phyloP scores from a whole-genome alignment of 2,797 vertebrate genomes.

The Craterocephalus amniculus region DNA sequence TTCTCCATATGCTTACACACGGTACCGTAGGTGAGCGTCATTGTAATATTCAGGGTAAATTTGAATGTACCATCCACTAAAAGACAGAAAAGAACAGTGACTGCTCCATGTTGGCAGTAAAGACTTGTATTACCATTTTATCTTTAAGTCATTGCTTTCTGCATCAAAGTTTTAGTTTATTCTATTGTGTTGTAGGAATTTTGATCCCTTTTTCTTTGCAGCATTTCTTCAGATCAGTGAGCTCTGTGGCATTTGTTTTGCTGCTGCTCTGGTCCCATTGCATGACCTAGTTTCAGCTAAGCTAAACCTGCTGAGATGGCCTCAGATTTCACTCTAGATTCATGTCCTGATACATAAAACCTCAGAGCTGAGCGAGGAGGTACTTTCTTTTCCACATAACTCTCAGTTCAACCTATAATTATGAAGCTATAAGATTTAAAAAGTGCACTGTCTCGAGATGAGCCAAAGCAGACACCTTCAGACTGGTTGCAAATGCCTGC shows the following conservation, averaged over 20 bases:
- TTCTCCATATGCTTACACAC: background rate
- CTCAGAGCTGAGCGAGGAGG: background rate
- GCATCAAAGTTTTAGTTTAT: too few species aligned
- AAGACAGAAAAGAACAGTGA: background rate
- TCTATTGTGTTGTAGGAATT: background rate
- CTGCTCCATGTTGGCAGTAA: background rate
- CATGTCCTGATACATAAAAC: background rate
- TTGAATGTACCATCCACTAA: background rate
- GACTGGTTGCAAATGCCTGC: conserved; percentile 42
- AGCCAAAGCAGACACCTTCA: conserved; percentile 34
- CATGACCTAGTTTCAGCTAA: background rate
- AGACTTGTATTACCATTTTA: background rate
- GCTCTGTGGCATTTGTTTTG: background rate
- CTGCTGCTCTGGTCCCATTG: background rate
- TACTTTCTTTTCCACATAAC: background rate
- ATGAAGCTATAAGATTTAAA: background rate
- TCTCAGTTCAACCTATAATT: background rate
- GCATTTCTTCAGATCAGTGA: background rate
- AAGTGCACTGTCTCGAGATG: conserved; percentile 33
- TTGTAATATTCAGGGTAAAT: background rate
- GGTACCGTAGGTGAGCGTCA: background rate
- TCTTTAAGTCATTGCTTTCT: too few species aligned
- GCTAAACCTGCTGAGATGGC: background rate
- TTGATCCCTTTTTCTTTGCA: background rate
- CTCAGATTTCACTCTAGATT: background rate